Conservation (phyloP, 2,113 vertebrate species). For the Motacilla alba region DNA sequence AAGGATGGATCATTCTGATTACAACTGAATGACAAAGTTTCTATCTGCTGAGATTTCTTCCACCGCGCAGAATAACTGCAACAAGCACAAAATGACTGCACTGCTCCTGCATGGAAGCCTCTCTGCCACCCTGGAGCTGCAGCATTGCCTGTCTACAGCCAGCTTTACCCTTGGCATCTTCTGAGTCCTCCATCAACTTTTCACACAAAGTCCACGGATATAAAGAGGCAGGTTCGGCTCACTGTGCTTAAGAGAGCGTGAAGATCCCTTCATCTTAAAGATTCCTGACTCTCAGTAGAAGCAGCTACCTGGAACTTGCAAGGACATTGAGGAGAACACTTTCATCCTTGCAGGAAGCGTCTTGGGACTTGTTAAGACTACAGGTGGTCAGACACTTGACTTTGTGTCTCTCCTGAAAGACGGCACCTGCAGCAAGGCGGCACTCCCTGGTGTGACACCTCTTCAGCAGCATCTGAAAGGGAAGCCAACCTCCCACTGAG, state of each 20-base stretch:
- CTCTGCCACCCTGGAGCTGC: neutral
- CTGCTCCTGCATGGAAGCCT: neutral
- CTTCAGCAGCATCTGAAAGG: slow-evolving; percentile 21
- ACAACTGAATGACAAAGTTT: neutral
- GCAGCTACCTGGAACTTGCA: neutral
- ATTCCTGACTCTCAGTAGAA: neutral
- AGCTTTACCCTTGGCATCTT: neutral
- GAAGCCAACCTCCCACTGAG: slow-evolving; percentile 23
- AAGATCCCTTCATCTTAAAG: slow-evolving; percentile 12
- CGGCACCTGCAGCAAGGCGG: neutral
- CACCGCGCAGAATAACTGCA: neutral
- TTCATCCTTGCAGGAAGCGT: slow-evolving; percentile 7
- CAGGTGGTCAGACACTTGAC: slow-evolving; percentile 40
- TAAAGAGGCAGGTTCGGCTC: neutral
- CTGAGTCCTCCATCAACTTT: neutral
- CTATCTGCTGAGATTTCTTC: neutral
- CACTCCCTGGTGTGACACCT: slow-evolving; percentile 6
- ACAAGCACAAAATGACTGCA: neutral
- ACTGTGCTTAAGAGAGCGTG: neutral
- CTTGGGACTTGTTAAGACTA: slow-evolving; percentile 55
- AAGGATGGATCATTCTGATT: neutral
- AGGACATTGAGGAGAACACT: slow-evolving; percentile 40
- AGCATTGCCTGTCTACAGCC: neutral
- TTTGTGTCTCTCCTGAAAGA: slow-evolving; percentile 45
- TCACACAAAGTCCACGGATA: neutral